Evolutionary conservation across 2,888 invertebrate genomes (phyloP).

Genomic region (Acleris cristana): DNA sequence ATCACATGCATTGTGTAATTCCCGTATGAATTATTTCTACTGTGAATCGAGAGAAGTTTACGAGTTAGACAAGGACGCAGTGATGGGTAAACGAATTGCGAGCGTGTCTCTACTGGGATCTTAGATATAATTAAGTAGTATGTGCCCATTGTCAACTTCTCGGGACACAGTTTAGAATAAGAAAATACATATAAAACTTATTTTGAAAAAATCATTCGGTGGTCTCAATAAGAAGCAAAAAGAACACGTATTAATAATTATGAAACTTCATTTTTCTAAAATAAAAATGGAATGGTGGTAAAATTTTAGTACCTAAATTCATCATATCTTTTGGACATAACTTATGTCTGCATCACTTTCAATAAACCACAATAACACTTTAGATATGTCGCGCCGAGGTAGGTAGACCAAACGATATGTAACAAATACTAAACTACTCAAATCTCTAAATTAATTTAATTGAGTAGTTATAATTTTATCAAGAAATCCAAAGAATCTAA

Average conservation of each 20-base stretch:
- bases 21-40: too few relatives aligned
- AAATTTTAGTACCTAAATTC: too few relatives aligned
- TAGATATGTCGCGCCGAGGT: constrained; percentile 5
- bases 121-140: not conserved
- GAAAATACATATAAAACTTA: not conserved
- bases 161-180: not conserved
- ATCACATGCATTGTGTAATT: too few relatives aligned
- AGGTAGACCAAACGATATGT: constrained; percentile 28
- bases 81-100: not conserved
- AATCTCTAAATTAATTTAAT: not conserved
- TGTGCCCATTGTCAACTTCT: not conserved
- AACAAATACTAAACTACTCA: constrained; percentile 6
- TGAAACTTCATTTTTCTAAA: not conserved
- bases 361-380: too few relatives aligned
- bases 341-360: too few relatives aligned
- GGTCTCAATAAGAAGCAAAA: constrained; percentile 1
- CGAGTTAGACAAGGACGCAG: too few relatives aligned
- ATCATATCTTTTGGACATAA: too few relatives aligned
- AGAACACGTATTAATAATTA: not conserved
- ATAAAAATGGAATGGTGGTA: too few relatives aligned
- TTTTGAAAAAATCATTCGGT: not conserved
- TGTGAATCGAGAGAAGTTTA: too few relatives aligned
- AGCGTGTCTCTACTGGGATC: not conserved
- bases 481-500: not conserved
- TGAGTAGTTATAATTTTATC: not conserved